Evolutionary conservation across 2,888 invertebrate genomes (phyloP), one percentile per base, ranked within the genome.

Genomic region (Drosophila anceps): DNA sequence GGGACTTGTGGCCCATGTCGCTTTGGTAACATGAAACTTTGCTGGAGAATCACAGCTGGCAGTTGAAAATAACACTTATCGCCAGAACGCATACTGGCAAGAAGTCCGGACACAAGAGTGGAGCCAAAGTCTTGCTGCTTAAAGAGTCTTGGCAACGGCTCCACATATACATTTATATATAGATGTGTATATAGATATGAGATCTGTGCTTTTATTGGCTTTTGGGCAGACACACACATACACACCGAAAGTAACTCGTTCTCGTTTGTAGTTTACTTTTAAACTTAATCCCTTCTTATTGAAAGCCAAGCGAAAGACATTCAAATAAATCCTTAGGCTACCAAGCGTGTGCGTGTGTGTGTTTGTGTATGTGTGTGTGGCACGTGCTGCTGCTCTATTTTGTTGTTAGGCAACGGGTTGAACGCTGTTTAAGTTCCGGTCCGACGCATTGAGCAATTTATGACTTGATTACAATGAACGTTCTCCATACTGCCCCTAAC

Each of bases 251-350:
- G 51, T 60, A 51, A 57, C 64, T 62, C 50, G 54, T 50, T 63
- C 66, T 79, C 84, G 89, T 87, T 89, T 84, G 84, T 82, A 85
- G 90, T 89, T 87, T 89, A 69, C 85, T 76, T 80, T 79, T 80
- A 75, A 87, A 88, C 90, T 76, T 90, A 87, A 87, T 90, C 88
- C 86, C 73, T 80, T 85, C 86, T 83, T 90, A 87, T 87, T 87
- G 83, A 86, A 87, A 88, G 77, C 55, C 76, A 67, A 69, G 48
- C 67, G 39, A 61, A 64, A 67, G 64, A 67, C 63, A 57, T 63
- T 41, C 55, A 43, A 65, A 77, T 70, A 71, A 79, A 85, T 74
- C 72, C 72, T 69, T 64, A 53, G 63, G 48, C 63, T 73, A 48
- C 62, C 41, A 13, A 18, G 18, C 35, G 12, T 24, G 13, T 69